Conservation (phyloP, 2,113 vertebrate species). For the Lontra canadensis region DNA sequence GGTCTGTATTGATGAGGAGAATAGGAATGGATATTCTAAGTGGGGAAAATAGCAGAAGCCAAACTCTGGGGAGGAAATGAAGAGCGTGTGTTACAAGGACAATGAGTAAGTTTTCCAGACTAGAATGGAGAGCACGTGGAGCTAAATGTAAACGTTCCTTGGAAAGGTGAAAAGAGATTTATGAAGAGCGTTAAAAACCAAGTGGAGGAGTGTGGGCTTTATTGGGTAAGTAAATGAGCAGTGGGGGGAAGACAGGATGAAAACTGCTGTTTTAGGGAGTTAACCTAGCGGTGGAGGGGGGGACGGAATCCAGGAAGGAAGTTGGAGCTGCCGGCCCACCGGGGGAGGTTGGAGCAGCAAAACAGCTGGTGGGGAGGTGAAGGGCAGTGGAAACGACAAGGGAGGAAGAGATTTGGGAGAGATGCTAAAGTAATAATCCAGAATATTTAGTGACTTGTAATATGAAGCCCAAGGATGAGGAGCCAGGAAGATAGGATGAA, state of each 20-base stretch:
- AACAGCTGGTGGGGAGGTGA: background rate
- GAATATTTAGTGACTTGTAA: background rate
- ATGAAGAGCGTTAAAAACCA: conserved; percentile 47
- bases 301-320: background rate
- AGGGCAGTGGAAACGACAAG: background rate
- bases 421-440: background rate
- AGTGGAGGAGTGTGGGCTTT: conserved; percentile 59
- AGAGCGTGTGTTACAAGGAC: background rate
- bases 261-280: conserved; percentile 25
- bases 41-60: background rate
- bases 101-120: conserved; percentile 34
- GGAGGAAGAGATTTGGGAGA: background rate
- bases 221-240: conserved; percentile 68
- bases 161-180: conserved; percentile 69
- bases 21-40: background rate
- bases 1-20: background rate
- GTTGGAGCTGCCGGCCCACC: background rate
- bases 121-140: background rate
- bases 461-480: background rate
- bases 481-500: background rate
- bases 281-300: background rate
- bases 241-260: conserved; percentile 18
- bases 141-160: conserved; percentile 31
- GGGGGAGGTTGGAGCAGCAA: background rate
- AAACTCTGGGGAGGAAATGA: conserved; percentile 22